phyloP scores from a whole-genome alignment of 2,797 vertebrate genomes.

The Acipenser oxyrinchus region DNA sequence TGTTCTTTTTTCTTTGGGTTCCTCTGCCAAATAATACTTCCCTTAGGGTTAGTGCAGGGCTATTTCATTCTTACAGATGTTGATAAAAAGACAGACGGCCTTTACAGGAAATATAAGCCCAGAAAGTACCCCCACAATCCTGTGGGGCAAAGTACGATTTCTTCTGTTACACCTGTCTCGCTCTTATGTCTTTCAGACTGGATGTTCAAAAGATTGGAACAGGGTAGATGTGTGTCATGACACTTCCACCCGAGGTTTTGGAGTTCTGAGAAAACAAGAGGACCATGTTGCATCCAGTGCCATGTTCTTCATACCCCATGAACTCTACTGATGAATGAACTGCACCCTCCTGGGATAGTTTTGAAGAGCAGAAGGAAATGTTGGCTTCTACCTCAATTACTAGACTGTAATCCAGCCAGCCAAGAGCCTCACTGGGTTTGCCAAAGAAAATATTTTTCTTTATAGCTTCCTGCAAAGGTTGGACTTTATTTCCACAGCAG shows the following conservation, averaged over 20 bases:
- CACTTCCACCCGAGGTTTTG: background rate
- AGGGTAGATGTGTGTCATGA: background rate
- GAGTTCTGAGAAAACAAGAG: background rate
- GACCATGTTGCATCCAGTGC: background rate
- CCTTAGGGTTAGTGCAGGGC: background rate
- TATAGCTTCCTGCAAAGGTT: slow-evolving; percentile 4
- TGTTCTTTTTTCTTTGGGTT: no score
- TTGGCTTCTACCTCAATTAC: slow-evolving; percentile 10
- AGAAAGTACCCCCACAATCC: background rate
- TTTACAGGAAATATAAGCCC: background rate
- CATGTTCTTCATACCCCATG: background rate
- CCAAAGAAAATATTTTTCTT: slow-evolving; percentile 12
- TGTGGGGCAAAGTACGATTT: background rate
- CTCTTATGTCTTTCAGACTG: no score
- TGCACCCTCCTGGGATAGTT: background rate
- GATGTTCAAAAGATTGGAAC: background rate
- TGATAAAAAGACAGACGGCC: background rate
- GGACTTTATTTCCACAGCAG: slow-evolving; percentile 6
- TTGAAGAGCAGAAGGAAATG: slow-evolving; percentile 9
- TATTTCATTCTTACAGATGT: slow-evolving; percentile 3
- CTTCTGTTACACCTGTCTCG: background rate
- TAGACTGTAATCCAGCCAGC: slow-evolving; percentile 2
- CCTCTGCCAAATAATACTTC: background rate
- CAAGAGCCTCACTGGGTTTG: background rate
- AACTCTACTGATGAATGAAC: background rate